Evolutionary conservation across 2,113 vertebrate species (phyloP).

Genomic region (Archocentrus centrarchus): DNA sequence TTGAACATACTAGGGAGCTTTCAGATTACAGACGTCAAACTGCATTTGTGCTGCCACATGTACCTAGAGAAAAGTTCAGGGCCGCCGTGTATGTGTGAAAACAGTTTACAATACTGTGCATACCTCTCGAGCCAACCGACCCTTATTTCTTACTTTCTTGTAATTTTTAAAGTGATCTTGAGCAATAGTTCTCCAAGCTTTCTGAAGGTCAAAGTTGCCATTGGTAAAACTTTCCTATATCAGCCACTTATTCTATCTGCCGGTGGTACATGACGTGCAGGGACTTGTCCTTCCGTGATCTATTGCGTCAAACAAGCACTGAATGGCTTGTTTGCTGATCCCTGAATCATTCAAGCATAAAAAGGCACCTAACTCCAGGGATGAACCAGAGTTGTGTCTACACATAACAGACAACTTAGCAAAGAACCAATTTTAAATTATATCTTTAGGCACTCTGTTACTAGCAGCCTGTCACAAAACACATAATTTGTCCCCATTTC

Average conservation of each 20-base stretch:
- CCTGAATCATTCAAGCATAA: neutral
- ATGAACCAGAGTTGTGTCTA: neutral
- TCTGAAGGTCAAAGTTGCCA: too few relatives aligned
- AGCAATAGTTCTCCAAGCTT: neutral
- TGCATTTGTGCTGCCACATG: neutral
- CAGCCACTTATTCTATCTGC: too few relatives aligned
- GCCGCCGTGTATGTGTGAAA: too few relatives aligned
- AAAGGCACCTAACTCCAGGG: neutral
- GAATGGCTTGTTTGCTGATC: neutral
- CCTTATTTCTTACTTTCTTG: neutral
- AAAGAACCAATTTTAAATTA: neutral
- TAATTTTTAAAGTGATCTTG: neutral
- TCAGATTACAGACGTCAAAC: neutral
- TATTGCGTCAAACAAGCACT: neutral
- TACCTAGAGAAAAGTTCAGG: fast-evolving
- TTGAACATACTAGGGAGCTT: neutral
- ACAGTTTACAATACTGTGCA: neutral
- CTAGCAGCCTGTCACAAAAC: neutral
- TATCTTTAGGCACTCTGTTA: neutral
- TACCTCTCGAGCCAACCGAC: neutral
- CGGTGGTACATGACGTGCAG: too few relatives aligned
- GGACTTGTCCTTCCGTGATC: too few relatives aligned
- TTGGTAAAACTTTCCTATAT: too few relatives aligned
- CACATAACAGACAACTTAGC: neutral
- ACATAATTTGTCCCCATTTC: neutral